Base-by-base conservation (phyloP, 2,888 invertebrate species). In the Holacanthella duospinosa region DNA sequence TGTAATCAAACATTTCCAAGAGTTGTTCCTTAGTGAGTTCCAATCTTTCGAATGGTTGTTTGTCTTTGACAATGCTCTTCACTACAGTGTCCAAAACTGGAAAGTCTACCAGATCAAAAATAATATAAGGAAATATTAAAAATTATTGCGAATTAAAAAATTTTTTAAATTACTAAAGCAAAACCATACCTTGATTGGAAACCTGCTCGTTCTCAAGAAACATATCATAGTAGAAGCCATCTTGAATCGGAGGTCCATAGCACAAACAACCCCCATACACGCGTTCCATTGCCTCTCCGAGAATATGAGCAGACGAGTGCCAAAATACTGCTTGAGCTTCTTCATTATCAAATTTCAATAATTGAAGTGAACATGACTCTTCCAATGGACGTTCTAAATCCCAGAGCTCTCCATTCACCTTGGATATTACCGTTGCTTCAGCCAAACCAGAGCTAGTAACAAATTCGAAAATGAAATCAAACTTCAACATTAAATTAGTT, bases 191-290 rank as follows among this genome's bases (percentile, higher is more conserved):
- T 12, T 62, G 62, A 62, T 65, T 62, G 54, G 82, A 82, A 79
- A 87, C 86, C 73, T 88, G 88, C 74, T 86, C 86, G 1, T 90
- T 87, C 1, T 89, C 88, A 66, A 89, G 78, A 76, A 80, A 86
- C 94, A 99, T 97, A 75, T 99, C 99, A 75, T 99, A 99, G 77
- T 97, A 99, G 79, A 95, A 99, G 1, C 83, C 83, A 0, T 97
- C 99, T 73, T 96, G 93, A 68, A 97, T 94, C 0, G 99, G 97
- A n/a, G 99, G 97, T 0, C 99, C 99, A 77, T 97, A 96, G 78
- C 97, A 99, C 6, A 99, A 80, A 77, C 91, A 91, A 16, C 97
- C 97, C 0, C 96, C 96, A 76, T 96, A 97, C 24, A 89, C 85
- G 72, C 93, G 82, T 77, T 99, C 99, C 86, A 99, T 86, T 6